phyloP scores from a whole-genome alignment of 2,797 vertebrate genomes.

The Miichthys miiuy region DNA sequence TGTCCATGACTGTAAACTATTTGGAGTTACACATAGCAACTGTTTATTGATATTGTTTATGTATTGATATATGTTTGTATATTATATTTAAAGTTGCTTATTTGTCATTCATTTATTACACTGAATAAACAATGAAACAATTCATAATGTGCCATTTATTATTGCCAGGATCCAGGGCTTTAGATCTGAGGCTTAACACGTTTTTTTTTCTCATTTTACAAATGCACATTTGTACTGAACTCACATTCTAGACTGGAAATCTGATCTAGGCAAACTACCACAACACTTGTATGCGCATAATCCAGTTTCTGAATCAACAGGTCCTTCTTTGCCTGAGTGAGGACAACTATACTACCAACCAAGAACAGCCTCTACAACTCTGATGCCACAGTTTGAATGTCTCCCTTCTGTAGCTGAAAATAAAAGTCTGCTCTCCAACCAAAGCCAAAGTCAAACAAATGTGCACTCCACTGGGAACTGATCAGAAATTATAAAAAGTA shows the following conservation, averaged over 20 bases:
- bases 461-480: slow-evolving; percentile 28
- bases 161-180: no score
- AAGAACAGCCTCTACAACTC: not conserved
- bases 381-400: slow-evolving; percentile 25
- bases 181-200: no score
- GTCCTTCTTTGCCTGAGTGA: not conserved
- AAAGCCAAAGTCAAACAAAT: slow-evolving; percentile 48
- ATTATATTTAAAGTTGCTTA: not conserved
- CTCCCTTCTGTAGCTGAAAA: slow-evolving; percentile 14
- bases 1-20: not conserved
- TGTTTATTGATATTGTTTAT: not conserved
- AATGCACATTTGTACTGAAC: no score
- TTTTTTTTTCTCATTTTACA: no score
- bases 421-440: slow-evolving; percentile 39
- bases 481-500: slow-evolving; percentile 64
- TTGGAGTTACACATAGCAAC: not conserved
- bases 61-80: not conserved
- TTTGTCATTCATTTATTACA: not conserved
- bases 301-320: slow-evolving; percentile 17
- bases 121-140: not conserved
- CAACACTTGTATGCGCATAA: not conserved
- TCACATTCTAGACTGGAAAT: not conserved
- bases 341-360: not conserved
- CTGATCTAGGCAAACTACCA: not conserved
- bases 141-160: not conserved